Percentiles rank a stretch among this genome's conserved stretches.
Conservation (phyloP, 2,797 vertebrate genomes). For the Etheostoma perlongum region DNA sequence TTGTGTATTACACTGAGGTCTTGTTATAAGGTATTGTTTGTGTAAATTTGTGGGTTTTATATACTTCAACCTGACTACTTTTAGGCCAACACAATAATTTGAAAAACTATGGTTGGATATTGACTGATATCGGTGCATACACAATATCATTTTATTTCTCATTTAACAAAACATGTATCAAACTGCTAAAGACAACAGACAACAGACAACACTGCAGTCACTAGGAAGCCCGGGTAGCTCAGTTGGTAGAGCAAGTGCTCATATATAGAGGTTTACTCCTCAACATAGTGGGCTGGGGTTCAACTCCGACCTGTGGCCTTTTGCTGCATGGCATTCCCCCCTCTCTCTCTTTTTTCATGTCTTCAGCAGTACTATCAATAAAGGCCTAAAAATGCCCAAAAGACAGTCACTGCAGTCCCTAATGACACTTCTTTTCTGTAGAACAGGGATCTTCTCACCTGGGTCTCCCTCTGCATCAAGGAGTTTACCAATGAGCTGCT, state of each 20-base stretch:
- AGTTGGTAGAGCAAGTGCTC: no score
- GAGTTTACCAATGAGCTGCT: constrained; percentile 93
- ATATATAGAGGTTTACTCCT: no score
- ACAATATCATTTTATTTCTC: background rate
- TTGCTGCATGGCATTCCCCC: no score
- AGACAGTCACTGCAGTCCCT: no score
- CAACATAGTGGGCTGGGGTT: no score
- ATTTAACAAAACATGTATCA: background rate
- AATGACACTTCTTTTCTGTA: background rate
- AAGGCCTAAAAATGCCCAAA: no score
- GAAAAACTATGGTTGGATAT: background rate
- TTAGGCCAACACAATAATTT: background rate
- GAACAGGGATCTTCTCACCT: constrained; percentile 81
- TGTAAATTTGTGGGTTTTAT: background rate
- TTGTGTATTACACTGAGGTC: background rate
- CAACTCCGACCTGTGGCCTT: no score
- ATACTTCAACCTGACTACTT: background rate
- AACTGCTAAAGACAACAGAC: background rate
- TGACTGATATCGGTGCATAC: background rate
- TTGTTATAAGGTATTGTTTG: background rate
- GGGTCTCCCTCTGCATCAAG: constrained; percentile 91
- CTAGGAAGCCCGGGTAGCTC: no score
- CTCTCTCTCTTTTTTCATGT: no score
- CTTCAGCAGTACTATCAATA: no score
- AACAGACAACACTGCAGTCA: no score